These are phyloP conservation scores for Botrylloides violaceus DNA, from an alignment of 23 tunicate genomes.

Conservation along the genomic window DNA sequence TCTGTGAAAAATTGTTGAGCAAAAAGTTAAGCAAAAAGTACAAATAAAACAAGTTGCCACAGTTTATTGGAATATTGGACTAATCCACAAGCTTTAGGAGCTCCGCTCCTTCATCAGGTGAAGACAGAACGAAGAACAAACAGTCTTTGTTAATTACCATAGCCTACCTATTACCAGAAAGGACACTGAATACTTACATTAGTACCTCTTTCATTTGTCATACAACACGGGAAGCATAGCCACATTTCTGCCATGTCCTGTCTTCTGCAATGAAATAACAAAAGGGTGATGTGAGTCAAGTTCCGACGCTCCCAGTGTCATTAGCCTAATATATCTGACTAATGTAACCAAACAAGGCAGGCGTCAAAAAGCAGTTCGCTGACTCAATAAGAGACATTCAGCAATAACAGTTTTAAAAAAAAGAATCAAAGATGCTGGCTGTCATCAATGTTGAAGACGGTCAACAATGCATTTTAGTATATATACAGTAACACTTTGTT, in stretches of 20 bases:
- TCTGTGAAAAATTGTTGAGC: slow-evolving; percentile 21
- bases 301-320: slow-evolving; percentile 1
- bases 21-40: background rate
- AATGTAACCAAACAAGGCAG: background rate
- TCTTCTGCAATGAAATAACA: background rate
- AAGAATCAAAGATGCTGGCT: too few relatives aligned
- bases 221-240: slow-evolving; percentile 83
- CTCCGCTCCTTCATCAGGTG: too few relatives aligned
- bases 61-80: too few relatives aligned
- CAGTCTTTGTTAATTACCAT: background rate
- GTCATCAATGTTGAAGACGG: too few relatives aligned
- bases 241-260: slow-evolving; percentile 70
- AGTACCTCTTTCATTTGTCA: slow-evolving; percentile 44
- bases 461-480: too few relatives aligned
- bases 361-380: too few relatives aligned
- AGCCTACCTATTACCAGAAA: too few relatives aligned
- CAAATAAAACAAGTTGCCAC: too few relatives aligned
- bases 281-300: slow-evolving; percentile 14
- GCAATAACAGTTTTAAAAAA: too few relatives aligned
- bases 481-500: too few relatives aligned
- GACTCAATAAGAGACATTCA: too few relatives aligned
- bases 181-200: slow-evolving; percentile 28
- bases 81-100: too few relatives aligned
- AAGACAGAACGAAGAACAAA: background rate
- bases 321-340: background rate